Evolutionary conservation across 2,797 vertebrate species (phyloP).

Genomic region (Mus minutoides): DNA sequence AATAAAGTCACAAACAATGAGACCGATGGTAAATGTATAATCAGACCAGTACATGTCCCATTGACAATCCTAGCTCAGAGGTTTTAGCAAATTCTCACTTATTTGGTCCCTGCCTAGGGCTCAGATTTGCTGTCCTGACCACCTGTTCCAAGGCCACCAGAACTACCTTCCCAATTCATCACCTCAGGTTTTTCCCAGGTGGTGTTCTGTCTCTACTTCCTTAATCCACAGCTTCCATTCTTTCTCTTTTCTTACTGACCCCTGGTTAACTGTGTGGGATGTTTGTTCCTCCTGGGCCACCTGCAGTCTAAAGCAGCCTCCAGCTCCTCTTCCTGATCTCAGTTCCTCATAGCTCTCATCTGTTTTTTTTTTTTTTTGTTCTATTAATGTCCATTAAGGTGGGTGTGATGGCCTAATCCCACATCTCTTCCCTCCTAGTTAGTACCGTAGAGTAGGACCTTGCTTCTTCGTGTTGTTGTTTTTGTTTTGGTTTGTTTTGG

Average conservation of each 20-base stretch:
- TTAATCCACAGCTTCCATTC: neutral
- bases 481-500: no score
- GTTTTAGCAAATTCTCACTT: neutral
- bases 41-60: neutral
- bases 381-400: no score
- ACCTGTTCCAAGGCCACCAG: fast-evolving
- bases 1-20: neutral
- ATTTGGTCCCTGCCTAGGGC: neutral
- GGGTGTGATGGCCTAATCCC: neutral
- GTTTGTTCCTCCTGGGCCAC: no score
- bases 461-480: neutral
- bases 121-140: neutral
- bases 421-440: neutral
- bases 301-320: neutral
- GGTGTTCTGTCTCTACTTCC: neutral
- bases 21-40: constrained; percentile 14
- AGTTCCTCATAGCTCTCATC: neutral
- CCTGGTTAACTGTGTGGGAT: neutral
- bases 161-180: neutral
- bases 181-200: neutral
- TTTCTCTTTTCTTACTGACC: neutral
- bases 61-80: neutral
- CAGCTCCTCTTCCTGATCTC: neutral
- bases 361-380: neutral
- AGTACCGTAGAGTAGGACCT: neutral